Evolutionary conservation across 2,113 vertebrate genomes (phyloP), one percentile per base, ranked within the genome.

Genomic region (Pluvianellus socialis): DNA sequence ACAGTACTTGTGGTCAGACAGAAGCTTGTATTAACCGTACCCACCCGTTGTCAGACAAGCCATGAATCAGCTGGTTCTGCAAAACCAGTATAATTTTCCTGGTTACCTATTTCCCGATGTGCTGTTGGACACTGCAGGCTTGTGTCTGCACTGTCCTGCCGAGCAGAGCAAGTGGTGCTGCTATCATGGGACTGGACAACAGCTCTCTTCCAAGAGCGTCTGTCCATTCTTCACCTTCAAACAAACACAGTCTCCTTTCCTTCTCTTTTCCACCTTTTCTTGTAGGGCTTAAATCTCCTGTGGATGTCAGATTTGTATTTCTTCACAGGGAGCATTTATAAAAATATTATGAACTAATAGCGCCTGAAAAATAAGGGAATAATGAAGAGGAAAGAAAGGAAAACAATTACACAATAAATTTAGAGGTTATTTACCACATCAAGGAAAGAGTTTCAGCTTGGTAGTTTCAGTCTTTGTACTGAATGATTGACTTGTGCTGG

Each of bases 231-330:
- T 68, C 45, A 70, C 5, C 12, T 74, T 12, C 72, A 81, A 81
- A 76, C 13, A 79, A 35, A 71, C 4, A 19, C 33, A 0, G 0
- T 12, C 9, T 35, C 33, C 33, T 86, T 73, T 65, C 14, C 24
- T 86, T 80, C 56, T 84, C 32, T 89, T 80, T 91, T 65, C 58
- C 9, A 15, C 28, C 4, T 18, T 93, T 75, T 67, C 45, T 85
- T 75, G 3, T 10, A n/a, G 38, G 9, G 9, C 33, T 86, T 73
- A 71, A 83, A 66, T 65, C 61, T 79, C 33, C 28, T 80, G 35
- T 66, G 18, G 32, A 35, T 62, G 28, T 44, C 52, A 81, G 26
- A 74, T 47, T 68, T 68, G 14, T 73, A 62, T 76, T 90, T 92
- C 42, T 68, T 66, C 13, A 40, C 13, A 90, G 28, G 28, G 85